Conservation (phyloP, 2,113 vertebrate species). For the Myanophis thanlyinensis region DNA sequence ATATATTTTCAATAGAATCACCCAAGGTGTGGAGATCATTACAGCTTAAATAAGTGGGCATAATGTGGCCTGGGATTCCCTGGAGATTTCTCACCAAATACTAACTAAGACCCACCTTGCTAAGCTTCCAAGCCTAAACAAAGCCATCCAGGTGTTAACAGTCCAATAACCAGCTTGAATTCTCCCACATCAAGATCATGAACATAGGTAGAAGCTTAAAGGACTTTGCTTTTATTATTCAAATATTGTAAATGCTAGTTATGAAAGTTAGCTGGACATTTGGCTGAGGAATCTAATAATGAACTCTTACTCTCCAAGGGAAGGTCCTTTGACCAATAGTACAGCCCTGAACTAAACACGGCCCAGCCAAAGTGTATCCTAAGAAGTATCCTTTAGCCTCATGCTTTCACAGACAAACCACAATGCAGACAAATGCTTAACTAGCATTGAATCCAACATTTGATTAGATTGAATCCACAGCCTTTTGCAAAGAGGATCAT, state of each 20-base stretch:
- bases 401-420: neutral
- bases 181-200: neutral
- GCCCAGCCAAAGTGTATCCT: neutral
- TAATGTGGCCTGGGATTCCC: neutral
- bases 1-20: neutral
- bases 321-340: neutral
- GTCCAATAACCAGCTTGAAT: neutral
- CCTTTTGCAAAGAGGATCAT: neutral
- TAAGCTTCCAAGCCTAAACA: neutral
- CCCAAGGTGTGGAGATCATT: neutral
- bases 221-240: neutral
- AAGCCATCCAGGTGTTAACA: neutral
- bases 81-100: neutral
- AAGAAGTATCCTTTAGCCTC: neutral
- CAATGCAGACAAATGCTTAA: neutral
- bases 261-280: neutral
- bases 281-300: neutral
- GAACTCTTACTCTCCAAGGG: neutral
- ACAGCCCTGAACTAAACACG: neutral
- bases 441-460: neutral
- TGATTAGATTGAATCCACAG: neutral
- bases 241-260: neutral
- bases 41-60: neutral
- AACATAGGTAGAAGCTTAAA: neutral
- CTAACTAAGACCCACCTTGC: neutral